Evolutionary conservation across 1,140 invertebrate species (phyloP).

Genomic region (Hyposmocoma kahamanoa): DNA sequence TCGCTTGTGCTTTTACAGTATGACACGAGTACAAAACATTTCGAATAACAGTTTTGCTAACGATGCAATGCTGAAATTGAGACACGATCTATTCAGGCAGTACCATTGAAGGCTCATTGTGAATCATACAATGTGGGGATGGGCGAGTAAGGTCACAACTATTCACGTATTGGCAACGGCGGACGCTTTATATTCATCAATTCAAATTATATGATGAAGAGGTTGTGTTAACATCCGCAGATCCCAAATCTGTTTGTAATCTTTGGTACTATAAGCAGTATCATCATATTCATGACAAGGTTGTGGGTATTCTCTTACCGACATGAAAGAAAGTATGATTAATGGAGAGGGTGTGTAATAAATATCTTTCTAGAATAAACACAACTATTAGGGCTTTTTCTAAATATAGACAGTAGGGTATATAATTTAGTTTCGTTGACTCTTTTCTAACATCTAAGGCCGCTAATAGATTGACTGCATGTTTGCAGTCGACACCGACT

Average conservation of each 20-base stretch:
- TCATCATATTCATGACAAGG: too few species aligned
- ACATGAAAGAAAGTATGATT: too few species aligned
- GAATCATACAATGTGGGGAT: constrained; percentile 47
- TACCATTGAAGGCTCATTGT: constrained; percentile 34
- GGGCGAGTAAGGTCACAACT: constrained; percentile 53
- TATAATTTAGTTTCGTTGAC: too few species aligned
- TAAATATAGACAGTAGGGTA: too few species aligned
- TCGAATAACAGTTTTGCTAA: constrained; percentile 22
- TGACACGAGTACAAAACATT: constrained; percentile 13
- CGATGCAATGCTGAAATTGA: constrained; percentile 40
- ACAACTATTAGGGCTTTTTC: too few species aligned
- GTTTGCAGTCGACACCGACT: too few species aligned
- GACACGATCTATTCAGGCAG: constrained; percentile 31
- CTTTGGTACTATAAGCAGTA: constrained; percentile 8
- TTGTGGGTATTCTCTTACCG: too few species aligned
- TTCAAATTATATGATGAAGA: constrained; percentile 13
- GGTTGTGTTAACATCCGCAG: neutral
- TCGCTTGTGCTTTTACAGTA: constrained; percentile 1
- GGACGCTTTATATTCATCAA: constrained; percentile 12
- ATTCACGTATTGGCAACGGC: constrained; percentile 39
- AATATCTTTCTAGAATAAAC: too few species aligned
- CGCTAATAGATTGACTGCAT: too few species aligned
- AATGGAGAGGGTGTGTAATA: too few species aligned
- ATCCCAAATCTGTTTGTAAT: neutral
- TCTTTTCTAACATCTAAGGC: too few species aligned